Base-by-base conservation (phyloP, 1,140 invertebrate species). In the Meloidogyne chitwoodi region DNA sequence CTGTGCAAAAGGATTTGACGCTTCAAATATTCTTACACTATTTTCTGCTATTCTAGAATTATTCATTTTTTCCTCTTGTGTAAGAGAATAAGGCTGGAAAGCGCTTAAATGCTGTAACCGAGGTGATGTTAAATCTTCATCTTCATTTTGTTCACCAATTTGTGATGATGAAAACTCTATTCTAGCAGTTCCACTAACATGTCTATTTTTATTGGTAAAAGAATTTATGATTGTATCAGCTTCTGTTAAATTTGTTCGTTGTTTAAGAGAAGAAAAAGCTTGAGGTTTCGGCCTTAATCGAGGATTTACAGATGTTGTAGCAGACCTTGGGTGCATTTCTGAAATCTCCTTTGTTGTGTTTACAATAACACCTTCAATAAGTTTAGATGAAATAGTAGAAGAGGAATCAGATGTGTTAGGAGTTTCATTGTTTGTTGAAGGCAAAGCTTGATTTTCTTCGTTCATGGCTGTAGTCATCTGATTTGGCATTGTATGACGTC, bases 251-350 rank as follows among this genome's bases (percentile, higher is more conserved):
- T 75, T 48, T 31, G 44, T 66, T 41, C 31, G 31, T 29, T 41
- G 24, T 14, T 62, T 77, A 31, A 64, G 24, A 11, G 81, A 31
- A 22, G 69, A 41, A 31, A 81, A 67, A 3, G 68, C 63, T 62
- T 73, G 71, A n/a, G 84, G 76, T 71, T 86, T 86, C 16, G 84
- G 84, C 48, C 84, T 76, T 27, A 86, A 80, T 19, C 84, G 84
- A 14, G 84, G 84, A 77, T 87, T 87, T 12, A 86, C 85, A 12
- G 85, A 86, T 5, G 84, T 86, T 27, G 86, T 85, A 19, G 69
- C 64, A 14, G 71, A 69, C 5, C 44, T 31, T 26, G 34, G 84
- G 41, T 27, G 56, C 22, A 22, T 63, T 31, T 73, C 71, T 10
- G 34, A 10, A 29, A 27, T 19, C n/a, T 70, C 44, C 16, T 48